A percentile compares a stretch with the other conserved stretches of the same genome.
Conservation (phyloP, 2,888 invertebrate species). For the Blastobasis adustella region DNA sequence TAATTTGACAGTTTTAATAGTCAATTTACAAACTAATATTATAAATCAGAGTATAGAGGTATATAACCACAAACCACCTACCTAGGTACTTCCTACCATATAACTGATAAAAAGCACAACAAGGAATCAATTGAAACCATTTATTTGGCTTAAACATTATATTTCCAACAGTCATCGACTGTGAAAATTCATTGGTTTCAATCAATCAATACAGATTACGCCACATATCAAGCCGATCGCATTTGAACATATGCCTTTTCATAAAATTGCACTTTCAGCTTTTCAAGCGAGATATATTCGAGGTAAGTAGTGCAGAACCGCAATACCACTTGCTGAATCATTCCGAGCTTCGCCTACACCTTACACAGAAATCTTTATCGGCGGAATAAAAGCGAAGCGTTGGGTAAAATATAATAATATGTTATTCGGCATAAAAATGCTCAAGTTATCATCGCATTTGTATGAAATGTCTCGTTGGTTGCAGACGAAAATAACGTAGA, state of each 20-base stretch:
- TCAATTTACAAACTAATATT: too few relatives aligned
- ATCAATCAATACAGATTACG: slow-evolving; percentile 56
- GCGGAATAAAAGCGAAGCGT: slow-evolving; percentile 33
- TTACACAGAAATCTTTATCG: slow-evolving; percentile 30
- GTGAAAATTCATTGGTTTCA: slow-evolving; percentile 19
- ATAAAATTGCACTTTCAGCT: slow-evolving; percentile 57
- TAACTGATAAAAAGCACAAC: too few relatives aligned
- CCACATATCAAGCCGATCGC: slow-evolving; percentile 45
- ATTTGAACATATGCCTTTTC: slow-evolving; percentile 34
- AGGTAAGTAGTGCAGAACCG: slow-evolving; percentile 47
- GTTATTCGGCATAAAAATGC: slow-evolving; percentile 37
- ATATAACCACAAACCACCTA: too few relatives aligned
- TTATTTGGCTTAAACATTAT: too few relatives aligned
- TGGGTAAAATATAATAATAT: too few relatives aligned
- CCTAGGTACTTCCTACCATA: too few relatives aligned
- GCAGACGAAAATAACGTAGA: background rate
- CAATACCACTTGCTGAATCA: slow-evolving; percentile 40
- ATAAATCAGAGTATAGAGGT: too few relatives aligned
- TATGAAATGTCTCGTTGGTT: too few relatives aligned
- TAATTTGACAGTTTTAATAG: too few relatives aligned
- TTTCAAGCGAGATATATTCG: slow-evolving; percentile 40
- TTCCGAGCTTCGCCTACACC: slow-evolving; percentile 22
- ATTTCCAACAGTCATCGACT: slow-evolving; percentile 28
- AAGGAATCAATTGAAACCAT: too few relatives aligned
- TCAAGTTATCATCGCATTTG: slow-evolving; percentile 27